Evolutionary conservation across 2,888 invertebrate genomes (phyloP).

Genomic region (Drosophila demipolita): DNA sequence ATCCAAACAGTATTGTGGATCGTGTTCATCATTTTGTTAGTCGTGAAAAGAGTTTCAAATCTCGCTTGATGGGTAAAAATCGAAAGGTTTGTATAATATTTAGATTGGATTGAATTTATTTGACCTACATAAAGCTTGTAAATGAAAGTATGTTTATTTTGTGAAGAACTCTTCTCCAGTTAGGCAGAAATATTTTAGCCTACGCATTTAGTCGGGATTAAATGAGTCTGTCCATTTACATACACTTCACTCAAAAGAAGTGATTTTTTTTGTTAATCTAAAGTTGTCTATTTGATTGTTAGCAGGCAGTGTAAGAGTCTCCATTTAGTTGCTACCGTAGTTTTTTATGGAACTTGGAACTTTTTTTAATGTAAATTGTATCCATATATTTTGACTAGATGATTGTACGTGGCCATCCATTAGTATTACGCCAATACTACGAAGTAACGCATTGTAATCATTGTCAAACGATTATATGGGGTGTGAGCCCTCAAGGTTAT

Average conservation of each 20-base stretch:
- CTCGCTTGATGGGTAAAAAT: conserved; percentile 89
- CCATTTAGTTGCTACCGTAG: not conserved
- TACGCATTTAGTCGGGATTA: not conserved
- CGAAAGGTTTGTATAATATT: conserved; percentile 86
- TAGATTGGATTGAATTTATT: not conserved
- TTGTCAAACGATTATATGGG: conserved; percentile 96
- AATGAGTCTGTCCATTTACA: not conserved
- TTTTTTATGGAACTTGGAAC: not conserved
- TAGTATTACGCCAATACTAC: conserved; percentile 94
- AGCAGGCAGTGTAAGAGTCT: not conserved
- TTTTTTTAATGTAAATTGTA: conserved; percentile 9
- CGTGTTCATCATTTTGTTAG: conserved; percentile 93
- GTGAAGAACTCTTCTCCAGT: not conserved
- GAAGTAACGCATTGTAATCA: conserved; percentile 96
- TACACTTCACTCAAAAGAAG: not conserved
- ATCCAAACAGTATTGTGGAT: conserved; percentile 88
- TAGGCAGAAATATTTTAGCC: not conserved
- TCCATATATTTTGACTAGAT: conserved; percentile 85
- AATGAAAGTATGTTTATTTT: not conserved
- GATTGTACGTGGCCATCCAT: conserved; percentile 94
- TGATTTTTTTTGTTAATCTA: not conserved
- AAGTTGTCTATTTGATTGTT: not conserved
- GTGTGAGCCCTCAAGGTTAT: conserved; percentile 98
- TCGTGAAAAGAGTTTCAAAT: conserved; percentile 92
- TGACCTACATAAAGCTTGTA: not conserved